phyloP scores from a whole-genome alignment of 1,140 invertebrate species.

The Drosophila ohnishii region DNA sequence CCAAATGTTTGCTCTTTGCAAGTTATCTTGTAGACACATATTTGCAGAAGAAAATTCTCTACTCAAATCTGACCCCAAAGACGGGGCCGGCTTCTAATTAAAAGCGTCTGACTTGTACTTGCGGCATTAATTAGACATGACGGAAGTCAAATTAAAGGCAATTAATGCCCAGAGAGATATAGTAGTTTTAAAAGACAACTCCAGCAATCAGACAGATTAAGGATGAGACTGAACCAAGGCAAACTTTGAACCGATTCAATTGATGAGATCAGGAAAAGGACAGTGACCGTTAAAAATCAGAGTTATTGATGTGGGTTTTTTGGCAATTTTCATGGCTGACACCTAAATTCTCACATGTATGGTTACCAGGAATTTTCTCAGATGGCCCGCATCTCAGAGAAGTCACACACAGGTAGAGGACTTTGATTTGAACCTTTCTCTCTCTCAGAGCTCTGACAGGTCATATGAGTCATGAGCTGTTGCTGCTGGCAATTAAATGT shows the following conservation, averaged over 20 bases:
- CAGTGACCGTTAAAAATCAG: constrained; percentile 4
- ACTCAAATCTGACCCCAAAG: constrained; percentile 60
- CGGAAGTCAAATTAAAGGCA: constrained; percentile 77
- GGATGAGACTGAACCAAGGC: constrained; percentile 25
- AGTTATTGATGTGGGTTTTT: constrained; percentile 46
- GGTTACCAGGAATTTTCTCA: constrained; percentile 59
- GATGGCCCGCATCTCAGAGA: constrained; percentile 37
- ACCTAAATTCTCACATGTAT: neutral
- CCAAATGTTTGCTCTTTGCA: constrained; percentile 50
- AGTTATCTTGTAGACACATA: constrained; percentile 20
- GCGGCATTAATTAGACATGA: constrained; percentile 67
- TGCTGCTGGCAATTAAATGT: constrained; percentile 62
- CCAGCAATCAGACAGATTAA: constrained; percentile 11
- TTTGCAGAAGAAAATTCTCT: constrained; percentile 20
- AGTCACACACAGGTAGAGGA: constrained; percentile 39
- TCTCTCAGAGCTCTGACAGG: neutral
- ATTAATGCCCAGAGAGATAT: constrained; percentile 65
- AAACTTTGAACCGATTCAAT: constrained; percentile 29
- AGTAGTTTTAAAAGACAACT: constrained; percentile 18
- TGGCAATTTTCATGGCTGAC: constrained; percentile 51
- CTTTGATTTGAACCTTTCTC: constrained; percentile 27
- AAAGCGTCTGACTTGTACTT: constrained; percentile 55
- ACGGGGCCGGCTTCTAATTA: constrained; percentile 49
- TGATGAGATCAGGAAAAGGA: constrained; percentile 21
- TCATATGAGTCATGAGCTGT: constrained; percentile 42